Evolutionary conservation across 1,140 invertebrate genomes (phyloP), one percentile per base, ranked within the genome.

Genomic region (Liolophura sinensis): DNA sequence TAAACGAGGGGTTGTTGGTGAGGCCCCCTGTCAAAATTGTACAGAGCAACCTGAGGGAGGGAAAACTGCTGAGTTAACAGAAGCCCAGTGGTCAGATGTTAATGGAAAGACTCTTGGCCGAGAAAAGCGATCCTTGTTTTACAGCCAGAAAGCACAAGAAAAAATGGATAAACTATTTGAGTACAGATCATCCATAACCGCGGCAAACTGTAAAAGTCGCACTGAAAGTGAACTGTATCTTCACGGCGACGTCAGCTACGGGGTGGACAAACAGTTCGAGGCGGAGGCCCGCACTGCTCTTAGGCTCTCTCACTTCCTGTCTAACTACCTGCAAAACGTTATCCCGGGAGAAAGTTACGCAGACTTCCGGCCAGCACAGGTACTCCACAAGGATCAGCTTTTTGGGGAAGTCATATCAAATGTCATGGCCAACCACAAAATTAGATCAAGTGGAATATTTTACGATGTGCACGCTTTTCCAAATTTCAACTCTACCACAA

Each of bases 381-480:
- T 67, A 0, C 62, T 82, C 18, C 72, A 79, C 47, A 27, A 72
- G 48, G 78, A 80, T 27, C 71, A 79, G 24, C 16, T 84, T 15
- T 81, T 82, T 68, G 81, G 77, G 0, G 83, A 84, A 66, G 96
- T 95, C 0, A 78, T 98, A 15, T 91, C 95, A n/a, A 87, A 96
- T 58, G 90, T 98, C 0, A 88, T 97, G 72, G 95, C 94, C 22
- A 93, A 98, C 82, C 68, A 74, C 55, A 92, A 84, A 61, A 92
- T 98, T 70, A 93, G 92, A 90, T 92, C 93, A 7, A 92, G 93
- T 62, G 94, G 93, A n/a, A 92, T 92, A 22, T 96, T 91, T 78
- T 99, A 95, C 92, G 95, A 97, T 79, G 88, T 92, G 55, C 95
- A 97, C 78, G 95, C 96, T 84, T 98, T 98, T 79, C 92, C 70